Base-by-base conservation (phyloP, 2,113 vertebrate genomes). In the Sorex araneus region DNA sequence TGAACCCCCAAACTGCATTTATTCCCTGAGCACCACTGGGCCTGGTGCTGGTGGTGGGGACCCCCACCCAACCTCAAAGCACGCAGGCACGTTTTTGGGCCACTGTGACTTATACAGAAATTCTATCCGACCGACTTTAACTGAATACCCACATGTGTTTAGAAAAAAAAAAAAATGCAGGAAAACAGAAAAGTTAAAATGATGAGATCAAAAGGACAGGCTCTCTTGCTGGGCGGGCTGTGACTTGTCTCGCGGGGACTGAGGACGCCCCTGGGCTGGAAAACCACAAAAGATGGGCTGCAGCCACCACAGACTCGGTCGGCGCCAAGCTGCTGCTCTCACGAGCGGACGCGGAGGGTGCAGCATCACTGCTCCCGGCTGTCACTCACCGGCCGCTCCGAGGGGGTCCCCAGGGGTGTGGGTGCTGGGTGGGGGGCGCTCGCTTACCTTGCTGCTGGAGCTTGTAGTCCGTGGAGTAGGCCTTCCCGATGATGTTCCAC, bases 401-500 rank as follows among this genome's bases (percentile, higher is more conserved):
- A 91, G 45, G 36, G 54, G 13, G 13, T 12, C 13, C 54, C 54
- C 50, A 54, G 50, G 50, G 2, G 16, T 54, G 57, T 4, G 18
- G 57, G 3, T 21, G 45, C 50, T 13, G 7, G 45, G n/a, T n/a
- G n/a, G 6, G 8, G 70, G n/a, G 64, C 11, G 12, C 5, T n/a
- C n/a, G 0, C 98, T 97, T 85, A 99, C 99, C 99, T 99, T 99
- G 99, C 96, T 99, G 99, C 80, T 99, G 99, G 45, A 99, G 98
- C 82, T 99, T 99, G 97, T 99, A 99, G 95, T 99, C 99, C 0
- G 99, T 99, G 36, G 99, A 99, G 96, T 99, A 99, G 0, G 99
- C 99, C 96, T 99, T 99, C 90, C 99, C 99, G 0, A 99, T 99
- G 97, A 99, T 99, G 96, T 99, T 99, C 99, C 99, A 99, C 16